A percentile compares a stretch with the other conserved stretches of the same genome.
phyloP scores from a whole-genome alignment of 2,797 vertebrate genomes.

The Decapterus maruadsi region DNA sequence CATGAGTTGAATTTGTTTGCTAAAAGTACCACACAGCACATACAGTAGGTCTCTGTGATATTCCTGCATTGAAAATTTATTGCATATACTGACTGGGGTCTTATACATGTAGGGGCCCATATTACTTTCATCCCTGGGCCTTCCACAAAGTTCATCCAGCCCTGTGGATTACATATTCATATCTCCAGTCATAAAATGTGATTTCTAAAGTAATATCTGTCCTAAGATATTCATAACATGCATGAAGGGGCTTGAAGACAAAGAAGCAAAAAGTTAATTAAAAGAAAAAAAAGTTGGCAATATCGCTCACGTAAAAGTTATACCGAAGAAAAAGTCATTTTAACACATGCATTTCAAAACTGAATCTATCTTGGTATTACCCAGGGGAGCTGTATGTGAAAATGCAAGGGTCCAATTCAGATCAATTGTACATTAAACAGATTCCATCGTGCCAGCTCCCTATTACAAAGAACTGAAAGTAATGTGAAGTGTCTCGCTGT shows the following conservation, averaged over 20 bases:
- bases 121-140: not conserved
- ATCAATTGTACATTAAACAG: not conserved
- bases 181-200: not conserved
- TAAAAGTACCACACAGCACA: not conserved
- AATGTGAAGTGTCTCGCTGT: not conserved
- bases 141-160: not conserved
- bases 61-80: not conserved
- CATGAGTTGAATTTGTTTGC: not conserved
- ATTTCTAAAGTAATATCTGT: not conserved
- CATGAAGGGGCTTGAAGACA: not conserved
- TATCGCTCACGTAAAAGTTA: not conserved
- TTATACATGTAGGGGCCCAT: not conserved
- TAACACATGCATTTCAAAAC: too few relatives aligned
- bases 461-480: not conserved
- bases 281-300: too few relatives aligned
- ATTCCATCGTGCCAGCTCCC: not conserved
- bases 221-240: not conserved
- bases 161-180: too few relatives aligned
- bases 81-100: not conserved
- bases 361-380: too few relatives aligned
- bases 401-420: not conserved
- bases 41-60: not conserved
- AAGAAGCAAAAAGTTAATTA: too few relatives aligned
- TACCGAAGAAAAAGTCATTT: slow-evolving; percentile 8
- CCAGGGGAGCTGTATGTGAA: not conserved